Base-by-base conservation (phyloP, 1,140 invertebrate species). In the Bombus polaris region DNA sequence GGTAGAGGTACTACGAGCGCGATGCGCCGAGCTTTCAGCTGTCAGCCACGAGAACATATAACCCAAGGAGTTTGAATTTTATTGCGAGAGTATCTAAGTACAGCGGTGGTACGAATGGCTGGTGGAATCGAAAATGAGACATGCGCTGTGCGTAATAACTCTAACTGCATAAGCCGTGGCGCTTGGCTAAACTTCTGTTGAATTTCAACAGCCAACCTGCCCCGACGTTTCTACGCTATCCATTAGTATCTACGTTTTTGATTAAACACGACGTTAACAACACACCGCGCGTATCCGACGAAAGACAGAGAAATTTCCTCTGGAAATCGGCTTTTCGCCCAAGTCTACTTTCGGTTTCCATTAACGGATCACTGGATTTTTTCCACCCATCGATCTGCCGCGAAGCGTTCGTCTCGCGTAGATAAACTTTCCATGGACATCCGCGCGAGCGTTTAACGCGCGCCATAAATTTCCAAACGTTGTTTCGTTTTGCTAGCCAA, bases 41-140 rank as follows among this genome's bases (percentile, higher is more conserved):
- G 83, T 72, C 83, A 28, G 68, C 76, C 66, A 15, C 13, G 75
- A 13, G 32, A 72, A 79, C 68, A 37, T 71, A 79, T n/a, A 79
- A 15, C 9, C 47, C 76, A 15, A 44, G 68, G 78, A 80, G 76
- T 85, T 85, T 72, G 83, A 85, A 80, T 85, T 80, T 85, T 73
- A 85, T 80, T 35, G 81, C 74, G 6, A 3, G 22, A 37, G 10
- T 47, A 59, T 42, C 68, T 59, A 66, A 37, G 74, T 53, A 66
- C 47, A 53, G 47, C 28, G 25, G 4, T 0, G 12, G 4, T 10
- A 44, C 25, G 47, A n/a, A 32, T 25, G 15, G 62, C n/a, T 57
- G 47, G 25, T 32, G 68, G 76, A 85, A 85, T 80, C 76, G 76
- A 80, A 80, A 80, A 80, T 80, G 53, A 85, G 76, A 85, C 76